Percentiles rank a stretch among this genome's conserved stretches.
phyloP scores from a whole-genome alignment of 2,888 invertebrate species.

The Polymixis lichenea region DNA sequence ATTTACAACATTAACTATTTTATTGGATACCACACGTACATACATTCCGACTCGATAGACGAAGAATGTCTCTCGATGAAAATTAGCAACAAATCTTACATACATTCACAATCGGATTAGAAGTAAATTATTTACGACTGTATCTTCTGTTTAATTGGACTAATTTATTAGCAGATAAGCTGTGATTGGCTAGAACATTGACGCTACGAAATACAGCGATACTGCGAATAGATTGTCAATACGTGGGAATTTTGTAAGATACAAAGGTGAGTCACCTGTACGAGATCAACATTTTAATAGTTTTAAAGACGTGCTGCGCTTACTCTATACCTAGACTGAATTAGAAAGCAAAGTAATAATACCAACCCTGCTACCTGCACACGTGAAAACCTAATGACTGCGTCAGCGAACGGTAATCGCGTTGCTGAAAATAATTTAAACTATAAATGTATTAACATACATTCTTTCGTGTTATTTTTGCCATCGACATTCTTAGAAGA shows the following conservation, averaged over 20 bases:
- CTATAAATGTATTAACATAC: too few relatives aligned
- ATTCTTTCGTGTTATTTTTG: too few relatives aligned
- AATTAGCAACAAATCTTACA: not conserved
- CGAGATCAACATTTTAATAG: constrained; percentile 38
- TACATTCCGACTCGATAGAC: not conserved
- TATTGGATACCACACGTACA: not conserved
- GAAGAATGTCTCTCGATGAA: not conserved
- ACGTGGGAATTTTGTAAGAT: not conserved
- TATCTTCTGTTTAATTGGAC: constrained; percentile 5
- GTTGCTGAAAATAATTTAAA: too few relatives aligned
- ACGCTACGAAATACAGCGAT: constrained; percentile 13
- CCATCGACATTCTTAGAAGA: too few relatives aligned
- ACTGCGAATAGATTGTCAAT: not conserved
- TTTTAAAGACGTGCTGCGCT: constrained; percentile 24
- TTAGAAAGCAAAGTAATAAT: not conserved
- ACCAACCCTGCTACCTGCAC: too few relatives aligned
- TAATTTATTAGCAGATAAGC: constrained; percentile 1
- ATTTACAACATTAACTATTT: not conserved
- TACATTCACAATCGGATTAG: constrained; percentile 2
- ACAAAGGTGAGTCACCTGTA: constrained; percentile 14
- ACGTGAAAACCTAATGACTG: too few relatives aligned
- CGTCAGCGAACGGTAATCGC: too few relatives aligned
- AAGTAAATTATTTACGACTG: constrained; percentile 23
- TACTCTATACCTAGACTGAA: not conserved
- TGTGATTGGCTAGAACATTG: constrained; percentile 8